phyloP scores from a whole-genome alignment of 2,797 vertebrate species.

The Anabas testudineus region DNA sequence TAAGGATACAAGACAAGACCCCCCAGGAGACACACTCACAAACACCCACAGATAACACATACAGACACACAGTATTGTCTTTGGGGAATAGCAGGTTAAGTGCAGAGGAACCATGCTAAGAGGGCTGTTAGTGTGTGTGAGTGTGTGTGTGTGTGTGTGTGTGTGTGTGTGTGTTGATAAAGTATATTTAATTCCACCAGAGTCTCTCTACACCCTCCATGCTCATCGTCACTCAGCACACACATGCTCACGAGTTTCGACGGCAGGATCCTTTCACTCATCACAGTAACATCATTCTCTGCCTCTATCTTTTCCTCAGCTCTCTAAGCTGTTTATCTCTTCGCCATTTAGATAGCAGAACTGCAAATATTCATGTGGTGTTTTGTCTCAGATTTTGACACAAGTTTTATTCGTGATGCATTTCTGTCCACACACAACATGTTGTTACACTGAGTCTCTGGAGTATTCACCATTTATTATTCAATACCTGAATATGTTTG shows the following conservation, averaged over 20 bases:
- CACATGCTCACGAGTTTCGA: not conserved
- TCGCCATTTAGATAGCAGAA: slow-evolving; percentile 3
- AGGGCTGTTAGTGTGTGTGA: slow-evolving; percentile 45
- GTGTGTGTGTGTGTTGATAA: slow-evolving; percentile 38
- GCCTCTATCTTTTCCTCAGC: slow-evolving; percentile 16
- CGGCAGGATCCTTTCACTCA: slow-evolving; percentile 28
- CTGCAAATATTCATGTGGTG: not conserved
- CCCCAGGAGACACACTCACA: slow-evolving; percentile 35
- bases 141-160: slow-evolving; percentile 23
- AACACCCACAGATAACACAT: slow-evolving; percentile 48
- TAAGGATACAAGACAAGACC: slow-evolving; percentile 39
- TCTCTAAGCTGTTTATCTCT: slow-evolving; percentile 2
- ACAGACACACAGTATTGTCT: slow-evolving; percentile 40
- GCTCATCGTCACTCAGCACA: slow-evolving; percentile 64
- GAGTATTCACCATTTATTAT: slow-evolving; percentile 32
- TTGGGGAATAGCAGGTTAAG: slow-evolving; percentile 58
- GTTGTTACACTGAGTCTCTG: not conserved
- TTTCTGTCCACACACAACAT: not conserved
- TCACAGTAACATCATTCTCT: slow-evolving; percentile 16
- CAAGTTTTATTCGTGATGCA: not conserved
- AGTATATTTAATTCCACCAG: slow-evolving; percentile 50
- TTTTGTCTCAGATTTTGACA: not conserved
- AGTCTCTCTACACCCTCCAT: slow-evolving; percentile 58
- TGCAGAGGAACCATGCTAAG: slow-evolving; percentile 71
- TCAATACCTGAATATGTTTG: slow-evolving; percentile 30